Conservation (phyloP, 1,140 invertebrate genomes). For the Drosophila mojavensis region DNA sequence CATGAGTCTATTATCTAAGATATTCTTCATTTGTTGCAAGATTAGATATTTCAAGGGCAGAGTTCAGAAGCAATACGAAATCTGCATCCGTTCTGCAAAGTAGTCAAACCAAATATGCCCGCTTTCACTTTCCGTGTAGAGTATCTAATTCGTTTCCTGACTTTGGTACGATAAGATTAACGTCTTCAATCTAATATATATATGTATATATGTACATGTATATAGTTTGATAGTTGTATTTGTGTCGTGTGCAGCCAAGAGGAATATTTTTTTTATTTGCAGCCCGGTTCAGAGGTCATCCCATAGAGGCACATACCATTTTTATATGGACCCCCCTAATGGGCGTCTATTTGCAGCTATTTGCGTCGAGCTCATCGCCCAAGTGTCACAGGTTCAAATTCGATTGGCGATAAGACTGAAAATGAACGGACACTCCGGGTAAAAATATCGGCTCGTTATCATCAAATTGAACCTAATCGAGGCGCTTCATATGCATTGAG, state of each 20-base stretch:
- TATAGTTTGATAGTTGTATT: no score
- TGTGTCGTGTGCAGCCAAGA: no score
- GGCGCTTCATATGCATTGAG: no score
- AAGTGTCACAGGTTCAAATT: conserved; percentile 8
- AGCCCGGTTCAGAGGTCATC: background rate
- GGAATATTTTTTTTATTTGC: background rate
- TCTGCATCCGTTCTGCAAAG: background rate
- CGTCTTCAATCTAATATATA: background rate
- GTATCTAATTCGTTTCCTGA: background rate
- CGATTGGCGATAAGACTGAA: background rate
- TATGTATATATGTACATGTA: background rate
- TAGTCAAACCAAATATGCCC: background rate
- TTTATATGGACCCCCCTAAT: background rate
- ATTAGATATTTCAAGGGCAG: background rate
- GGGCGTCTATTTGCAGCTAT: background rate
- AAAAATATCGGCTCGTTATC: background rate
- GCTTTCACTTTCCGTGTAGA: background rate
- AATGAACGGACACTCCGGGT: background rate
- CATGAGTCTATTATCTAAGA: no score
- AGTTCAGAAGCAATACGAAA: background rate
- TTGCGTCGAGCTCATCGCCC: background rate
- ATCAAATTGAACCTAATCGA: no score
- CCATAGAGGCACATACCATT: background rate
- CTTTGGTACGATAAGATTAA: conserved; percentile 5
- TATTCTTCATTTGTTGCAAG: no score